These are phyloP conservation scores for Dendrolimus houi DNA, from an alignment of 2,888 invertebrate genomes.

Conservation along the genomic window DNA sequence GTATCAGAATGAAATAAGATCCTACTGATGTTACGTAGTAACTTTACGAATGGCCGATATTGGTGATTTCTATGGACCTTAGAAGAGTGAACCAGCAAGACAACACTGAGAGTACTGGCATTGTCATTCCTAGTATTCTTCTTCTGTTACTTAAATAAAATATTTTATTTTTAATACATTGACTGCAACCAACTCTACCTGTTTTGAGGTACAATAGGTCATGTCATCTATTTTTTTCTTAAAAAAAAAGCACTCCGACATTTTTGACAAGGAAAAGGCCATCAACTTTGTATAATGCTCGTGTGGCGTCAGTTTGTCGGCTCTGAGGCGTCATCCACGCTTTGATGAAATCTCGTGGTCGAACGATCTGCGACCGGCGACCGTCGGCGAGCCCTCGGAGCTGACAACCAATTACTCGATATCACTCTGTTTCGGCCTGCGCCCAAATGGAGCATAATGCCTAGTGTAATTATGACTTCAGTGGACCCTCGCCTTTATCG, in stretches of 20 bases:
- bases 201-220: constrained; percentile 56
- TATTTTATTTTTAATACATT: no score
- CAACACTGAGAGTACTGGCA: no score
- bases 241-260: constrained; percentile 72
- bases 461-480: constrained; percentile 72
- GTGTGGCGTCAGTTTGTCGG: constrained; percentile 64
- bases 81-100: no score
- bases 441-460: constrained; percentile 73
- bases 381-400: constrained; percentile 25
- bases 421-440: constrained; percentile 66
- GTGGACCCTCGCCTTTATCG: constrained; percentile 30
- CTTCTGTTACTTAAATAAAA: no score
- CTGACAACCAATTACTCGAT: constrained; percentile 73
- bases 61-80: no score
- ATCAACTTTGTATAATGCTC: constrained; percentile 70
- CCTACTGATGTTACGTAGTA: no score
- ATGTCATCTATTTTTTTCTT: constrained; percentile 64
- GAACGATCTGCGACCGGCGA: constrained; percentile 15
- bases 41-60: no score
- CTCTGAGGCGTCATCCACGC: constrained; percentile 51
- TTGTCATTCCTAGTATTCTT: no score
- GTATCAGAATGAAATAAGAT: no score
- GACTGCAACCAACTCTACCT: constrained; percentile 31
- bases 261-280: constrained; percentile 76
- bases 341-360: constrained; percentile 62